These are phyloP conservation scores for Geodia barretti DNA, from an alignment of 37 sponge, comb jelly and placozoan species.

Conservation along the genomic window DNA sequence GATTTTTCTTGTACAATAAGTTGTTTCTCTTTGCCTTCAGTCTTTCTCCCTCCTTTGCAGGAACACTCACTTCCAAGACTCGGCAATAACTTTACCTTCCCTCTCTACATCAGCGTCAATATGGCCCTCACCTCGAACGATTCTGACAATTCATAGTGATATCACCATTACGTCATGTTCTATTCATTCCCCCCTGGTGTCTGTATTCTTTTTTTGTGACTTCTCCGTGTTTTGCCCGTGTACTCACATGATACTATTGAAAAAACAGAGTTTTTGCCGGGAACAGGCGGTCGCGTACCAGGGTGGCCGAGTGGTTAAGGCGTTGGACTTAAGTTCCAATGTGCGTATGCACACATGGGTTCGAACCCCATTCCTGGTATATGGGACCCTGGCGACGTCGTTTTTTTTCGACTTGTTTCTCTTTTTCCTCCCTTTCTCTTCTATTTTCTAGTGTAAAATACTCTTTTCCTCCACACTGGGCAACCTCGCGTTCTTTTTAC, in stretches of 20 bases:
- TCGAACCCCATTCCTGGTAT: slow-evolving; percentile 99
- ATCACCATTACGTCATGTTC: not conserved
- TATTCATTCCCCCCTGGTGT: not conserved
- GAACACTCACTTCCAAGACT: slow-evolving; percentile 38
- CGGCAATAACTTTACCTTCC: slow-evolving; percentile 25
- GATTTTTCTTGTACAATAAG: too few species aligned
- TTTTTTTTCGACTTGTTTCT: slow-evolving; percentile 50
- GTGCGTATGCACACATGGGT: slow-evolving; percentile 99
- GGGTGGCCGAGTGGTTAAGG: slow-evolving; percentile 99
- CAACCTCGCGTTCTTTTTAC: not conserved
- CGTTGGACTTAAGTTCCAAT: slow-evolving; percentile 99
- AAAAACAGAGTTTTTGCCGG: slow-evolving; percentile 8
- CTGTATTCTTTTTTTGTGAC: not conserved
- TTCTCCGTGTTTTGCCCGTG: too few species aligned
- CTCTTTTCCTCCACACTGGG: not conserved
- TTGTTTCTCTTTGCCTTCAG: too few species aligned
- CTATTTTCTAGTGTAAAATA: not conserved
- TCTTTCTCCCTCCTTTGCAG: slow-evolving; percentile 12
- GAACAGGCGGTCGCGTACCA: slow-evolving; percentile 69
- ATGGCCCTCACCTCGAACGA: slow-evolving; percentile 46
- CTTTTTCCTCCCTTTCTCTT: slow-evolving; percentile 11
- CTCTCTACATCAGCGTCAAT: slow-evolving; percentile 67
- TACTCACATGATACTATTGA: too few species aligned
- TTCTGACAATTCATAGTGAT: not conserved
- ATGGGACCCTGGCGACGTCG: slow-evolving; percentile 65